phyloP scores from a whole-genome alignment of 2,113 vertebrate genomes.

The Hypanus sabinus region DNA sequence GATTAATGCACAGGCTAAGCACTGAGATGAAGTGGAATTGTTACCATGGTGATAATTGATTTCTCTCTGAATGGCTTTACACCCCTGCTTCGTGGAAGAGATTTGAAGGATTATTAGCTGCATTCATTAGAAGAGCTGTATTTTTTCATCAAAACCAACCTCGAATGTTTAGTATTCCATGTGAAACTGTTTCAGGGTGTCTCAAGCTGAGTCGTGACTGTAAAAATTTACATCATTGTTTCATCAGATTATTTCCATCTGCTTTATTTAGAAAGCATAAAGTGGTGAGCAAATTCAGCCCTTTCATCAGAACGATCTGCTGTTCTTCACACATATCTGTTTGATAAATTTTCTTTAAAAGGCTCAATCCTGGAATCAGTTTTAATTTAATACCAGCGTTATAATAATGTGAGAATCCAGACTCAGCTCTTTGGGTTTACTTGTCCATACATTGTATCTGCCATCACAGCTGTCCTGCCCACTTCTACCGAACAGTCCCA shows the following conservation, averaged over 20 bases:
- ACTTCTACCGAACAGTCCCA: neutral
- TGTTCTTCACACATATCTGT: neutral
- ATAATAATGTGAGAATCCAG: neutral
- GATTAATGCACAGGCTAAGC: neutral
- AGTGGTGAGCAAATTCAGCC: neutral
- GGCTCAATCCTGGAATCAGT: neutral
- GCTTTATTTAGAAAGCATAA: neutral
- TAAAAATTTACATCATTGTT: neutral
- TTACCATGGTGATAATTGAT: slow-evolving; percentile 14
- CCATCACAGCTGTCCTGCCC: neutral
- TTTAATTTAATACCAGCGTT: neutral
- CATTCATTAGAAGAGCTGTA: neutral
- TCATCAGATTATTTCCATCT: neutral
- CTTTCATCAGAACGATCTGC: neutral
- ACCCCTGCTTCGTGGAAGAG: neutral
- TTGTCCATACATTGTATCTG: too few species aligned
- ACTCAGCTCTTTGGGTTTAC: neutral
- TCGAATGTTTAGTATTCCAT: neutral
- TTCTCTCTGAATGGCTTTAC: slow-evolving; percentile 4
- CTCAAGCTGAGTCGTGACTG: neutral
- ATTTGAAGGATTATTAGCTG: slow-evolving; percentile 31
- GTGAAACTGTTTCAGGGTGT: neutral
- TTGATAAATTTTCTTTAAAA: neutral
- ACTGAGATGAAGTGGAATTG: neutral
- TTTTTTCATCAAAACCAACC: slow-evolving; percentile 9